These are phyloP conservation scores for Entomobrya proxima DNA, from an alignment of 2,888 invertebrate genomes.

Conservation along the genomic window DNA sequence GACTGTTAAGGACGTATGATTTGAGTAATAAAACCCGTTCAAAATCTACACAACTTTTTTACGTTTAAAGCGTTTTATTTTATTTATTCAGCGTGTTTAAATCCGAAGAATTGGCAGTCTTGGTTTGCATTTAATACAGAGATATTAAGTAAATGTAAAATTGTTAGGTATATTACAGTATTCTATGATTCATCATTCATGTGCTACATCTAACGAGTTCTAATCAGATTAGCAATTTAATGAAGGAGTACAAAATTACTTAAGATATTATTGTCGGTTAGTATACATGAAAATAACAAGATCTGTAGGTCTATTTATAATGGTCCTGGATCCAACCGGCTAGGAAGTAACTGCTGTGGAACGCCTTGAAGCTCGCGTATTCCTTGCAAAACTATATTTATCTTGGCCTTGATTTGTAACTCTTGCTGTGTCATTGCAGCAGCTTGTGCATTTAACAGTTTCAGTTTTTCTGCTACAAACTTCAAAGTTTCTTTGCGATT, in stretches of 20 bases:
- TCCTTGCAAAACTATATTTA: conserved; percentile 86
- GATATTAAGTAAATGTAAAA: too few relatives aligned
- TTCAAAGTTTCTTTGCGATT: conserved; percentile 84
- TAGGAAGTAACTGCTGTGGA: background rate
- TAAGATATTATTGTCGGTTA: background rate
- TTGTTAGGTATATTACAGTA: too few relatives aligned
- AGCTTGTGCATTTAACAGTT: conserved; percentile 82
- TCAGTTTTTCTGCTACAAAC: conserved; percentile 84
- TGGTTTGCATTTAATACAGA: too few relatives aligned
- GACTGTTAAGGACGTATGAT: conserved; percentile 41
- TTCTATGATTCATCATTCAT: too few relatives aligned
- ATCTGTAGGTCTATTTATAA: background rate
- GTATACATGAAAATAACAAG: background rate
- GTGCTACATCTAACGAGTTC: too few relatives aligned
- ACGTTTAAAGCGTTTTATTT: background rate
- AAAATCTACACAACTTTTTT: background rate
- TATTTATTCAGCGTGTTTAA: background rate
- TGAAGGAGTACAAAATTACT: too few relatives aligned
- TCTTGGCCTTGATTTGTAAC: conserved; percentile 85
- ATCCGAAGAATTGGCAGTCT: too few relatives aligned
- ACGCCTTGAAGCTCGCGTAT: conserved; percentile 81
- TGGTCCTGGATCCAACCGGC: background rate
- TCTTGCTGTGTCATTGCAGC: conserved; percentile 83
- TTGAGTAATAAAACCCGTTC: conserved; percentile 52
- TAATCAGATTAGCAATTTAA: too few relatives aligned